Percentiles rank a stretch among this genome's conserved stretches.
Evolutionary conservation across 2,797 vertebrate species (phyloP).

Genomic region (Cottoperca gobio): DNA sequence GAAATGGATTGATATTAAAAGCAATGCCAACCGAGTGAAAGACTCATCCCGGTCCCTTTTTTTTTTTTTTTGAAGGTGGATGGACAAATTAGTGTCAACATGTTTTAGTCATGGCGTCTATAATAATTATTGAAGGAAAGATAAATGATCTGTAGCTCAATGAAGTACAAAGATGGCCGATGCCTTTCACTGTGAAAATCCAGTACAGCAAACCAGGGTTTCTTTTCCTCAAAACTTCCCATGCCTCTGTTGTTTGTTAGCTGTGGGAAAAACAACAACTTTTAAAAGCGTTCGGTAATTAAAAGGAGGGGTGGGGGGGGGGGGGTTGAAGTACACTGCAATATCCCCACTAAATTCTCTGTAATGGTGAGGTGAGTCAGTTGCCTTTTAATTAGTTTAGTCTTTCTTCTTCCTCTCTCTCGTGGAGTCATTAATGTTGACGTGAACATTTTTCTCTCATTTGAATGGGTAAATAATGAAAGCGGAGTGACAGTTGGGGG

Average conservation of each 20-base stretch:
- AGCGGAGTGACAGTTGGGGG: constrained; percentile 72
- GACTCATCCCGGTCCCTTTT: not conserved
- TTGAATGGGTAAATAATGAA: constrained; percentile 82
- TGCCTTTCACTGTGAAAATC: not conserved
- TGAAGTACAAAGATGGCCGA: not conserved
- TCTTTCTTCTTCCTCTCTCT: constrained; percentile 54
- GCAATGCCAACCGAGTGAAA: not conserved
- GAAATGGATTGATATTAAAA: not conserved
- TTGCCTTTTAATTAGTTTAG: constrained; percentile 79
- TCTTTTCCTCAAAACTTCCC: no score
- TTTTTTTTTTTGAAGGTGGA: not conserved
- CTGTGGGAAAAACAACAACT: constrained; percentile 34
- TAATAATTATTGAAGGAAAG: not conserved
- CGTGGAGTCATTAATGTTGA: constrained; percentile 79
- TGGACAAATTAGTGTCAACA: not conserved
- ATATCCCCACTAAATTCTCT: constrained; percentile 61
- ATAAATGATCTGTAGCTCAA: not conserved
- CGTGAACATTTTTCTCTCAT: constrained; percentile 79
- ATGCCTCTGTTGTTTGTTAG: constrained; percentile 46
- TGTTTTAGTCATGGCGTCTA: not conserved
- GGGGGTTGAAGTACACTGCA: constrained; percentile 30
- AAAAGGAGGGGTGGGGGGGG: constrained; percentile 28
- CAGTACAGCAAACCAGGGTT: not conserved
- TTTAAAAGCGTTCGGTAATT: constrained; percentile 53
- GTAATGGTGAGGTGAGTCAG: constrained; percentile 71